Percentiles rank a stretch among this genome's conserved stretches.
Conservation (phyloP, 2,797 vertebrate species). For the Sebastolobus alascanus region DNA sequence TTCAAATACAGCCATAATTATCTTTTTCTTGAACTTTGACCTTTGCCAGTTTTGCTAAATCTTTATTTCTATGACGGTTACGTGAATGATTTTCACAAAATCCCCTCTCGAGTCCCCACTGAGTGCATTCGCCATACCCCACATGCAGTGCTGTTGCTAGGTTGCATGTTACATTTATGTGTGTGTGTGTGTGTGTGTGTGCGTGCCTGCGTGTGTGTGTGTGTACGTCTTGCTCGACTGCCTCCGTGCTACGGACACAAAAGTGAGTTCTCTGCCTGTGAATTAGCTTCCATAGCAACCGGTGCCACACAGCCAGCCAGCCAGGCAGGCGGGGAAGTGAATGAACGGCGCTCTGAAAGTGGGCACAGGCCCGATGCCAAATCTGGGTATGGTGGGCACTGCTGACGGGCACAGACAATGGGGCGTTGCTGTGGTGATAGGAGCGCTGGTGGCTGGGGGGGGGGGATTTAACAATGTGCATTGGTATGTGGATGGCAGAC, state of each 20-base stretch:
- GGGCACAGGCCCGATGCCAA: constrained; percentile 68
- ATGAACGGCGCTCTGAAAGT: constrained; percentile 70
- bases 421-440: constrained; percentile 63
- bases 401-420: constrained; percentile 71
- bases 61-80: background rate
- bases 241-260: constrained; percentile 53
- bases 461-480: constrained; percentile 47
- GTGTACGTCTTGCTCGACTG: constrained; percentile 55
- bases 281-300: constrained; percentile 83
- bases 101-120: background rate
- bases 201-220: constrained; percentile 27
- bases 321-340: constrained; percentile 60
- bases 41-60: background rate
- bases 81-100: constrained; percentile 4
- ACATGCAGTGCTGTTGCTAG: constrained; percentile 59
- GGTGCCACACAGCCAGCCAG: constrained; percentile 65
- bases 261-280: constrained; percentile 67
- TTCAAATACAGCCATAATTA: too few species aligned
- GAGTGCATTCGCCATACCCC: constrained; percentile 26
- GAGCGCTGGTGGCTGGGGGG: constrained; percentile 15
- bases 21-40: constrained; percentile 23
- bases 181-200: constrained; percentile 23
- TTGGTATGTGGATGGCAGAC: constrained; percentile 69
- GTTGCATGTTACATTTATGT: constrained; percentile 33
- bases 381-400: constrained; percentile 59